Evolutionary conservation across 2,888 invertebrate species (phyloP), one percentile per base, ranked within the genome.

Genomic region (Calephelis perditalis): DNA sequence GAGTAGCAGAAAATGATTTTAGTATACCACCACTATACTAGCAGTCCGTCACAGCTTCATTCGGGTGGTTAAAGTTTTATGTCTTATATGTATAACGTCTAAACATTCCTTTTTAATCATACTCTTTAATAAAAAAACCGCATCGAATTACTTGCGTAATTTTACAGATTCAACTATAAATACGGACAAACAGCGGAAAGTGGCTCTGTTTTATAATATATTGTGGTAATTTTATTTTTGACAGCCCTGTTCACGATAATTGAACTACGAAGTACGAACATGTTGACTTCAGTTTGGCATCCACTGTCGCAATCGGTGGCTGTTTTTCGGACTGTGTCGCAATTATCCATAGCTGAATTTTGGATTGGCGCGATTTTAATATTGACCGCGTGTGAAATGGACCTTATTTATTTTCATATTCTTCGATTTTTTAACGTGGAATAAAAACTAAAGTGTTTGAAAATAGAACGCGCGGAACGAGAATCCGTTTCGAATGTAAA

Each of bases 351-450:
- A 74, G 76, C 82, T 2, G 88, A 91, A 68, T 91, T 91, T 67
- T 91, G 91, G 91, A 70, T 84, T 47, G 90, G 89, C 7, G 78
- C 79, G 0, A 62, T 91, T 2, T 67, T 91, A 47, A 79, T 91
- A 62, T 56, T 91, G 0, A 68, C 88, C 66, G 91, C 91, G 58
- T 91, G 90, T 73, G 91, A 91, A 79, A 77, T 91, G 81, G 90
- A 91, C 75, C 66, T 91, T 12, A 77, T 91, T 62, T 91, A 85
- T 67, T 91, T 89, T 62, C 89, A 88, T 65, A 75, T 82, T 58
- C 57, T 78, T 56, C 73, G 81, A 66, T 62, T 59, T 57, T 62
- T 75, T 9, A 70, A 73, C 57, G 61, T 62, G 12, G 59, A 67
- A 9, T 56, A 57, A 62, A 62, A 64, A 57, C 26, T 26, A 56